Evolutionary conservation across 2,797 vertebrate species (phyloP).

Genomic region (Tarsius wallacei): DNA sequence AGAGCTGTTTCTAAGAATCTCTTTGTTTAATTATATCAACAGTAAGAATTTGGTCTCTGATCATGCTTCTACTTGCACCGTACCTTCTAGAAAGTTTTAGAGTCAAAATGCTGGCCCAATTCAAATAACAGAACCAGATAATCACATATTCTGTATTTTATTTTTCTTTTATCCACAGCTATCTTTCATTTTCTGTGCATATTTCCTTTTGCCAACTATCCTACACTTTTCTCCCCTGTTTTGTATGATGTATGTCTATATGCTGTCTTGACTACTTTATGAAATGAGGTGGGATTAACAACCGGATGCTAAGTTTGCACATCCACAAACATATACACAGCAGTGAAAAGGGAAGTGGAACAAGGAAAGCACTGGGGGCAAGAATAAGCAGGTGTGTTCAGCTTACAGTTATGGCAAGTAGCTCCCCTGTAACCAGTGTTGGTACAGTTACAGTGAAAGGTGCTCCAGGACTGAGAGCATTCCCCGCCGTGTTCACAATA

Average conservation of each 20-base stretch:
- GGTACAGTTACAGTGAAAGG: constrained; percentile 96
- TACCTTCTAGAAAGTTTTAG: neutral
- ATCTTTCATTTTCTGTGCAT: neutral
- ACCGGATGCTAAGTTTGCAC: neutral
- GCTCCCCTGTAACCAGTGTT: constrained; percentile 96
- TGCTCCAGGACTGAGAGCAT: constrained; percentile 96
- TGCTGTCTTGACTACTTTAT: neutral
- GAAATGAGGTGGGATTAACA: neutral
- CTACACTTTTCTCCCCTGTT: neutral
- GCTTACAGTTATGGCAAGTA: constrained; percentile 97
- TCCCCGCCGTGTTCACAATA: constrained; percentile 97
- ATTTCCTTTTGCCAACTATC: neutral
- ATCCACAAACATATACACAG: neutral
- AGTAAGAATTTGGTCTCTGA: neutral
- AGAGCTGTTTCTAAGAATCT: neutral
- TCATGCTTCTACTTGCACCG: neutral
- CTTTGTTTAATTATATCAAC: neutral
- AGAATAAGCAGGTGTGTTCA: neutral
- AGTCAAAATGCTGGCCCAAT: neutral
- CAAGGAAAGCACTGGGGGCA: neutral
- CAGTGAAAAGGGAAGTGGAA: neutral
- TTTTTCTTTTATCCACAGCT: neutral
- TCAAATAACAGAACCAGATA: neutral
- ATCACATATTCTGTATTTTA: neutral
- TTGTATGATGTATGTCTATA: neutral